Conservation (phyloP, 2,113 vertebrate species). For the Corythornis madagascariensis region DNA sequence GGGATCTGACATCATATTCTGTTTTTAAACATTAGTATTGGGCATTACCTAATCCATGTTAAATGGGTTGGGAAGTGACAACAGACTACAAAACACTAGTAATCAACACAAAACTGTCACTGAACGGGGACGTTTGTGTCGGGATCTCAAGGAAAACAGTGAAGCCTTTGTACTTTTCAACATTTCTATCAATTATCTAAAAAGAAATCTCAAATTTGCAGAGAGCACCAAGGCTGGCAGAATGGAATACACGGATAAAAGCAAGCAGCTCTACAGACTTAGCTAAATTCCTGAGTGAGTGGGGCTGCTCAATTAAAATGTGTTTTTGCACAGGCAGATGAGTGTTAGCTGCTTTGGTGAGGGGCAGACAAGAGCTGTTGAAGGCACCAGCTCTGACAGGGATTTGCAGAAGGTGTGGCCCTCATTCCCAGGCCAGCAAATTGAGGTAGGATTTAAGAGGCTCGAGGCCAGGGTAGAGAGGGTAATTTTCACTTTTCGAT, state of each 20-base stretch:
- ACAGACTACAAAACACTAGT: background rate
- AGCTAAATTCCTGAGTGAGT: background rate
- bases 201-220: slow-evolving; percentile 36
- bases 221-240: slow-evolving; percentile 7
- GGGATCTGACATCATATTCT: slow-evolving; percentile 33
- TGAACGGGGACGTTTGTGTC: background rate
- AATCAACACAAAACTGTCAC: slow-evolving; percentile 53
- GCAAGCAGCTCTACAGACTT: background rate
- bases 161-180: slow-evolving; percentile 46
- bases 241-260: slow-evolving; percentile 11
- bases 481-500: background rate
- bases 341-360: background rate
- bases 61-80: slow-evolving; percentile 45
- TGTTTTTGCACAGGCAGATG: slow-evolving; percentile 30
- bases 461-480: background rate
- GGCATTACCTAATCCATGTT: slow-evolving; percentile 48
- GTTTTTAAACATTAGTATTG: slow-evolving; percentile 19
- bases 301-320: slow-evolving; percentile 20
- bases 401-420: background rate
- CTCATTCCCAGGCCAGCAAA: background rate
- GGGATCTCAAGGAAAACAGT: background rate
- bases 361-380: background rate
- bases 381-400: background rate
- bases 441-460: background rate
- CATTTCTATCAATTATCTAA: slow-evolving; percentile 44